These are phyloP conservation scores for Streptopelia turtur DNA, from an alignment of 2,797 vertebrate species.

Conservation along the genomic window DNA sequence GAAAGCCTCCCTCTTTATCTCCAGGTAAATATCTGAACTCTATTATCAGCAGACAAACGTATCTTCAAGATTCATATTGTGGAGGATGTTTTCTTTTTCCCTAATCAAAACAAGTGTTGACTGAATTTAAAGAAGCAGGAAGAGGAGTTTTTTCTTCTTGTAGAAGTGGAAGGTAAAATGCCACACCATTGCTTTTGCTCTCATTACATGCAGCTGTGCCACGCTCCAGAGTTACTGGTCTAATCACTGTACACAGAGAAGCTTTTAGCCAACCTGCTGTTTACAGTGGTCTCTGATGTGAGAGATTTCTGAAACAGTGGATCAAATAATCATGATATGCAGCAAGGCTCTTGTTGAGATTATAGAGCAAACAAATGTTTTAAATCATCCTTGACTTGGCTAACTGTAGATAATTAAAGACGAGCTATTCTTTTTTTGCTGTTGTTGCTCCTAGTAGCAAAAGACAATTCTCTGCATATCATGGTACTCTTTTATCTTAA, in stretches of 20 bases:
- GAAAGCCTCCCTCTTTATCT: constrained; percentile 92
- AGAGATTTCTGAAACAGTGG: neutral
- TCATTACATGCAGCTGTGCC: neutral
- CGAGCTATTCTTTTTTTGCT: neutral
- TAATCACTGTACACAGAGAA: neutral
- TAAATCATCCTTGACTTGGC: neutral
- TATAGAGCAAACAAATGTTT: neutral
- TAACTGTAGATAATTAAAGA: neutral
- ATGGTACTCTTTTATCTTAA: neutral
- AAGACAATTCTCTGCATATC: neutral
- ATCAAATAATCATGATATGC: neutral
- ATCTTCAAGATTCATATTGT: neutral
- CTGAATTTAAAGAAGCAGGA: neutral
- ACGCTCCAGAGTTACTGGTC: neutral
- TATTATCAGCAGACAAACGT: neutral
- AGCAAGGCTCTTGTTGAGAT: neutral
- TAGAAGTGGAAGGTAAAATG: neutral
- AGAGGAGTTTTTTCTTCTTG: neutral
- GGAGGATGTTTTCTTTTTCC: neutral
- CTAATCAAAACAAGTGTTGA: neutral
- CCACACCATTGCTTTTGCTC: neutral
- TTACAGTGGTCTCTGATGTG: neutral
- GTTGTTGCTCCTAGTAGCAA: neutral
- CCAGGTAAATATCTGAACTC: constrained; percentile 80
- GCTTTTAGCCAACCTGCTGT: neutral